Evolutionary conservation across 2,797 vertebrate species (phyloP).

Genomic region (Bradypus variegatus): DNA sequence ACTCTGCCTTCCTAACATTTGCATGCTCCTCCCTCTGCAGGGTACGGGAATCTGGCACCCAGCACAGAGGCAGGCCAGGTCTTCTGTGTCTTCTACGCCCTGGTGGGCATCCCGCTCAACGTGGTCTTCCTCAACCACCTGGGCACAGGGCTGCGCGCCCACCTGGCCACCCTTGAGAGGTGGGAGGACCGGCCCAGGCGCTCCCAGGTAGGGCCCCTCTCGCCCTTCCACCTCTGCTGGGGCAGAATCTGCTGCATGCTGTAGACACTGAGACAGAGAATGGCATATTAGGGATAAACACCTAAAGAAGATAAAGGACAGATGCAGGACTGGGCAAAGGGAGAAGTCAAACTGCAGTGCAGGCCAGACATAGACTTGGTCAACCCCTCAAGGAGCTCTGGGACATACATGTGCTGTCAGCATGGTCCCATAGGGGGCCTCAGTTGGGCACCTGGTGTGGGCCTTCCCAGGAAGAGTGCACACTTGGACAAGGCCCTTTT

Average conservation of each 20-base stretch:
- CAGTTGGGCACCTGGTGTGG: not conserved
- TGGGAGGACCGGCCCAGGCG: constrained; percentile 73
- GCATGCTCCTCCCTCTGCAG: constrained; percentile 66
- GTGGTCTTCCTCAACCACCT: constrained; percentile 88
- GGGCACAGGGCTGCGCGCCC: constrained; percentile 80
- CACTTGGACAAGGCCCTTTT: not conserved
- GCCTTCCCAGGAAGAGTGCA: not conserved
- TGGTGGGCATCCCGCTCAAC: constrained; percentile 90
- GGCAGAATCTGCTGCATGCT: no score
- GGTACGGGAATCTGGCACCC: constrained; percentile 89
- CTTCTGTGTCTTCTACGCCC: constrained; percentile 92
- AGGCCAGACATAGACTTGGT: not conserved
- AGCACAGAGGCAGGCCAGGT: constrained; percentile 87
- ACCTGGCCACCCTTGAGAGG: constrained; percentile 79
- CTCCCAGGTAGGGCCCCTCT: constrained; percentile 64
- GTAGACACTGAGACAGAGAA: not conserved
- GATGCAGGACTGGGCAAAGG: not conserved
- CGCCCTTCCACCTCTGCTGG: not conserved
- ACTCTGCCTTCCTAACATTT: not conserved
- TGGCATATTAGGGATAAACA: no score
- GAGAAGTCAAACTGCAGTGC: fast-evolving
- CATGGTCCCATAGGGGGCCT: not conserved
- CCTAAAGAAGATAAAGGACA: not conserved
- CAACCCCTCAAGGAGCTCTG: not conserved
- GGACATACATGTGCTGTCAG: fast-evolving